Evolutionary conservation across 2,888 invertebrate species (phyloP).

Genomic region (Trichogramma dendrolimi): DNA sequence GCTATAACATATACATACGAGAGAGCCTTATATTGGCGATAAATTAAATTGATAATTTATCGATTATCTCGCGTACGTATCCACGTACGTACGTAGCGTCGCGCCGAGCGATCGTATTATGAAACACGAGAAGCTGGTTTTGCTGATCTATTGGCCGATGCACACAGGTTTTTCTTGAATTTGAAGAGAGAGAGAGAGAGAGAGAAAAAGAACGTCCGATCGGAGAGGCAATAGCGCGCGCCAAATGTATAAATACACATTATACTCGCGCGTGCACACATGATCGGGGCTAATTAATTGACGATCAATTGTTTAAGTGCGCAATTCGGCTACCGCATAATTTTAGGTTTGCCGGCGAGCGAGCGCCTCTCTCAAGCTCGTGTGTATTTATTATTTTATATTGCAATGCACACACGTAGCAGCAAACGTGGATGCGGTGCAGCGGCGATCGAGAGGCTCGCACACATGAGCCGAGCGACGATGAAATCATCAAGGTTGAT

Average conservation of each 20-base stretch:
- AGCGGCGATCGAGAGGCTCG: no score
- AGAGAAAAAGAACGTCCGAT: neutral
- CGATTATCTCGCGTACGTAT: constrained; percentile 23
- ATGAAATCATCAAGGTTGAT: constrained; percentile 5
- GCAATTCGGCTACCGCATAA: constrained; percentile 9
- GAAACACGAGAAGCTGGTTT: constrained; percentile 1
- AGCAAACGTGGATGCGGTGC: no score
- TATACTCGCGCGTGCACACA: no score
- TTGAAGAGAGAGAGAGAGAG: neutral
- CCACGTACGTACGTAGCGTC: constrained; percentile 19
- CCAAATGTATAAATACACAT: no score
- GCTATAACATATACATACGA: no score
- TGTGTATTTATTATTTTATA: no score
- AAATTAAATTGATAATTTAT: constrained; percentile 29
- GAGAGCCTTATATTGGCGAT: constrained; percentile 5
- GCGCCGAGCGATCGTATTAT: neutral
- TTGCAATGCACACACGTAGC: no score
- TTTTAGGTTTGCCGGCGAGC: constrained; percentile 5
- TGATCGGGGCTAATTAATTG: no score
- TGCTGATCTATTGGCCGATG: neutral
- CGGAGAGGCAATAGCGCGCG: constrained; percentile 8
- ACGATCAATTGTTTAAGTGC: no score
- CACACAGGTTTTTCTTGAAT: neutral
- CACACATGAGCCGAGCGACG: no score
- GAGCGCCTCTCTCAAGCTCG: no score